A percentile compares a stretch with the other conserved stretches of the same genome.
Evolutionary conservation across 2,888 invertebrate species (phyloP).

Genomic region (Hypselothyrea guttata): DNA sequence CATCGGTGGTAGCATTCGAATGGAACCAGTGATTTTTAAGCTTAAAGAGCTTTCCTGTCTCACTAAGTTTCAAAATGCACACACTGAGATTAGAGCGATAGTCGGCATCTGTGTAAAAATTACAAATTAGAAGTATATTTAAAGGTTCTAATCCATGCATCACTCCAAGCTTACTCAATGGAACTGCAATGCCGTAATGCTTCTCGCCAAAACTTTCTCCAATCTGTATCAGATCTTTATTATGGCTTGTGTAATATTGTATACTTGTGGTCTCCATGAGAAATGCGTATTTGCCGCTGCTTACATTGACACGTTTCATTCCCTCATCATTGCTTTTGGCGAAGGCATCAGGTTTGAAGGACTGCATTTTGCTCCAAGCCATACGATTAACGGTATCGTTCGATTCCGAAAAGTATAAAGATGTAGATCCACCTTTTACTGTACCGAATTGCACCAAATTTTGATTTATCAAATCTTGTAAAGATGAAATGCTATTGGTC

Average conservation of each 20-base stretch:
- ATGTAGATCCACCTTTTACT: constrained; percentile 92
- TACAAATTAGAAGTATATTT: not conserved
- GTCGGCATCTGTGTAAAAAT: constrained; percentile 85
- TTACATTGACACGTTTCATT: constrained; percentile 89
- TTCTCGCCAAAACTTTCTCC: constrained; percentile 93
- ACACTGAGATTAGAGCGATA: constrained; percentile 91
- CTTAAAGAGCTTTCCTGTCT: constrained; percentile 90
- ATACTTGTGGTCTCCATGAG: constrained; percentile 97
- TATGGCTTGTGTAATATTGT: constrained; percentile 92
- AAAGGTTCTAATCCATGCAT: not conserved
- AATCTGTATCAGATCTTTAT: constrained; percentile 91
- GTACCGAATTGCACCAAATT: constrained; percentile 97
- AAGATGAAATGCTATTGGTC: constrained; percentile 93
- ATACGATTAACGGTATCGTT: constrained; percentile 92
- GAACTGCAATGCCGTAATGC: constrained; percentile 97
- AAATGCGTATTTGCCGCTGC: constrained; percentile 92
- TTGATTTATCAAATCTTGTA: constrained; percentile 95
- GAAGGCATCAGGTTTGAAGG: constrained; percentile 91
- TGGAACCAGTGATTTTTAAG: constrained; percentile 97
- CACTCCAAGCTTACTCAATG: constrained; percentile 92
- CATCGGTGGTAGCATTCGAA: constrained; percentile 79
- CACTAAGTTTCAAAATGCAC: constrained; percentile 95
- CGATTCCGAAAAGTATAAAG: constrained; percentile 93
- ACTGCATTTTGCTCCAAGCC: constrained; percentile 95
- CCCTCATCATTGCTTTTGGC: constrained; percentile 91